phyloP scores from a whole-genome alignment of 2,797 vertebrate species.

The Poecile montanus region DNA sequence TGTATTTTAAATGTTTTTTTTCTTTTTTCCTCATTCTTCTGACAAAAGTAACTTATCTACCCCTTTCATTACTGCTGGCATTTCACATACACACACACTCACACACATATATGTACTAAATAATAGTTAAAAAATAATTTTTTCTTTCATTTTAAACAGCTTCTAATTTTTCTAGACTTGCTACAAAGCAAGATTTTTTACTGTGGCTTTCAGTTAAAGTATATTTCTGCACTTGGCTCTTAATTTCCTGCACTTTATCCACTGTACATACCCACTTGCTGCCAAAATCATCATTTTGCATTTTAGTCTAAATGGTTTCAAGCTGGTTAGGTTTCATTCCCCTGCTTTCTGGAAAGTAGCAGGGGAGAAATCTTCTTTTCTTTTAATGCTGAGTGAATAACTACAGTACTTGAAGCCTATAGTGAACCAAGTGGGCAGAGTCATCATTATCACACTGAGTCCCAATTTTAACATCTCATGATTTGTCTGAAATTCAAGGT shows the following conservation, averaged over 20 bases:
- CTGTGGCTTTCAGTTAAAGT: constrained; percentile 53
- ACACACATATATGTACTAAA: not conserved
- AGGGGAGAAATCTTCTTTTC: constrained; percentile 11
- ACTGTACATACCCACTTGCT: constrained; percentile 25
- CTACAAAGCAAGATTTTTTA: constrained; percentile 23
- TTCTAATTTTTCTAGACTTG: constrained; percentile 55
- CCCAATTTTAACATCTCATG: constrained; percentile 47
- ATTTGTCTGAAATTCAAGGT: constrained; percentile 48
- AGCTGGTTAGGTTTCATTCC: constrained; percentile 55
- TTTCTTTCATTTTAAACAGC: constrained; percentile 46
- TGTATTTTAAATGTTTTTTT: constrained; percentile 38
- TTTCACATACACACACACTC: not conserved
- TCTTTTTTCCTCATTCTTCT: constrained; percentile 46
- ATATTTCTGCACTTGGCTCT: constrained; percentile 33
- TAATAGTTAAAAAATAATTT: not conserved
- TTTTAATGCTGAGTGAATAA: constrained; percentile 45
- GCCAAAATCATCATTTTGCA: constrained; percentile 47
- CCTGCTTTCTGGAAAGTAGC: constrained; percentile 4
- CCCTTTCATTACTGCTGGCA: constrained; percentile 16
- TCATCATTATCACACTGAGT: constrained; percentile 56
- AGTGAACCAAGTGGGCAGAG: constrained; percentile 51
- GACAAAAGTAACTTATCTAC: constrained; percentile 49
- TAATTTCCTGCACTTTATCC: constrained; percentile 38
- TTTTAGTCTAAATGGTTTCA: constrained; percentile 63
- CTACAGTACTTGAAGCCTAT: constrained; percentile 17